These are phyloP conservation scores for Cavia aperea DNA, from an alignment of 2,113 vertebrate species.

Conservation along the genomic window DNA sequence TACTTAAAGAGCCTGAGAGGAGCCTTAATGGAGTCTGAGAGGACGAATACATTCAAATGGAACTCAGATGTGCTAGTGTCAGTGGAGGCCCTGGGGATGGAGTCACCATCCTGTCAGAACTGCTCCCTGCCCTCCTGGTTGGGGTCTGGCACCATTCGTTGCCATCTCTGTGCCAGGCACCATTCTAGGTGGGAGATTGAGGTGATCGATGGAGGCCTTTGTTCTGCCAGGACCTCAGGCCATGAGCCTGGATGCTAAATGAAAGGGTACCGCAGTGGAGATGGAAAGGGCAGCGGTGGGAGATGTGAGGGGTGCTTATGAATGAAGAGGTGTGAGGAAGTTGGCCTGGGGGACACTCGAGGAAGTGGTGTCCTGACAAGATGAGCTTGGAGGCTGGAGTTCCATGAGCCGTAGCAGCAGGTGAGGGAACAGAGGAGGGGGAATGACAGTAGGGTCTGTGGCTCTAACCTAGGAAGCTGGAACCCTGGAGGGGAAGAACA, in stretches of 20 bases:
- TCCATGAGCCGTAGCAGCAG: neutral
- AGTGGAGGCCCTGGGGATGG: neutral
- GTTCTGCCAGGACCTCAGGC: neutral
- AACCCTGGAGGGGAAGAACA: neutral
- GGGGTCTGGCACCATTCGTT: neutral
- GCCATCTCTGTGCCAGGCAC: neutral
- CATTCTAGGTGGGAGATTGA: neutral
- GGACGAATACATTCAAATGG: neutral
- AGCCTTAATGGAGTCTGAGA: no score
- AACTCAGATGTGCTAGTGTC: neutral
- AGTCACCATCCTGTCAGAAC: neutral
- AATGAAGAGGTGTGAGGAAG: no score
- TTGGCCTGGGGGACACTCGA: rapidly evolving
- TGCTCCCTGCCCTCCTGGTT: neutral
- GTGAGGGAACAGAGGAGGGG: no score
- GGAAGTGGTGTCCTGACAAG: neutral
- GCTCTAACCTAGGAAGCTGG: neutral
- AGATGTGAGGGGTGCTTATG: neutral
- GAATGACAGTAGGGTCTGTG: no score
- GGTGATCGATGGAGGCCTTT: neutral
- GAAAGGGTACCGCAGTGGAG: no score
- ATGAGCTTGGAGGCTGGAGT: no score
- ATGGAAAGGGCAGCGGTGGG: neutral
- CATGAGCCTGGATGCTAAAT: neutral
- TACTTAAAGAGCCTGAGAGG: neutral